Evolutionary conservation across 2,888 invertebrate species (phyloP), one percentile per base, ranked within the genome.

Genomic region (Allygus modestus): DNA sequence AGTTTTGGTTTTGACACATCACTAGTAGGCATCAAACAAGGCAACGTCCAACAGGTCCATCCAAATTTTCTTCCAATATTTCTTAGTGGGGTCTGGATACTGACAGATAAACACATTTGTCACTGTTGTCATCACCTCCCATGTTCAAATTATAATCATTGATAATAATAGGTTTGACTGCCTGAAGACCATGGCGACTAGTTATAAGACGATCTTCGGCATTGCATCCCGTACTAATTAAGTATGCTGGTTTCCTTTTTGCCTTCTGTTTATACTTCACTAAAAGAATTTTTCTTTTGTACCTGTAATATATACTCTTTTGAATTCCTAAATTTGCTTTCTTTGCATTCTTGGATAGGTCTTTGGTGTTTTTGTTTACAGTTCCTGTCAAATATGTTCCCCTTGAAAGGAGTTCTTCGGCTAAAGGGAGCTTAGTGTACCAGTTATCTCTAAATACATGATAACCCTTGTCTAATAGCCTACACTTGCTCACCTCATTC

Each of bases 341-440:
- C 9, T 33, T 5, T 11, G 33, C 7, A 71, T n/a, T 71, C 28
- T 71, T 71, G 23, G 79, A 61, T 26, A 84, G 41, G 65, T 79
- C 77, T 79, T 84, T 84, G 7, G 37, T 65, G 43, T 79, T 84
- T 43, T 84, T 77, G 15, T 65, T 84, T 26, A 84, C 79, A 20
- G 77, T 84, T 17, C 84, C 84, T 15, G 79, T 84, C 0, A 84
- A 20, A 54, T 54, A 84, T n/a, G 84, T 84, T 58, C 77, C 33
- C 17, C 54, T 26, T 54, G 12, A 20, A 11, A 71, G 33, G n/a
- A 77, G 75, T 20, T 20, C 23, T 43, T 61, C 37, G n/a, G 84
- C 71, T 23, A 82, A 26, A 26, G 82, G 82, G n/a, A 83, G 26
- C 23, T 83, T 83, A n/a, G 83, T 83, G 43, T 77, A 84, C n/a